Percentiles rank a stretch among this genome's conserved stretches.
These are phyloP conservation scores for Ctenodactylus gundi DNA, from an alignment of 2,113 vertebrate species.

Conservation along the genomic window DNA sequence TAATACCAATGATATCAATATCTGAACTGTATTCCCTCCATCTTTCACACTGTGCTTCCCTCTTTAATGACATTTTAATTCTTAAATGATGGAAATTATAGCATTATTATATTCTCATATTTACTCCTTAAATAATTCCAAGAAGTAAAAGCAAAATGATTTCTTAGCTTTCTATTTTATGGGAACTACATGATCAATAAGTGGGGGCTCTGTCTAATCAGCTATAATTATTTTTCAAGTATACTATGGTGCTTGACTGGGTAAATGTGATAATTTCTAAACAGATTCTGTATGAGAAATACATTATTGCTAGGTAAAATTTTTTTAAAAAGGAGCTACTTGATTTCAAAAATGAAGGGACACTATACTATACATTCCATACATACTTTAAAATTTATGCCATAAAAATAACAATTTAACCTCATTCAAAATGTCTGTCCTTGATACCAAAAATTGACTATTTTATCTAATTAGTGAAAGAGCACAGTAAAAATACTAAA, in stretches of 20 bases:
- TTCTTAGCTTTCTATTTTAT: conserved; percentile 23
- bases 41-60: neutral
- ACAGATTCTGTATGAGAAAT: neutral
- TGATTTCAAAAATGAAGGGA: neutral
- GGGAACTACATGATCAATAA: conserved; percentile 9
- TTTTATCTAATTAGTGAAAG: conserved; percentile 76
- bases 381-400: neutral
- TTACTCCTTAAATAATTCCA: neutral
- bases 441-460: conserved; percentile 27
- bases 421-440: conserved; percentile 1
- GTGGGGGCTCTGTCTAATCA: neutral
- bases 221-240: neutral
- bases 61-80: conserved; percentile 1
- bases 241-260: neutral
- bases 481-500: conserved; percentile 62
- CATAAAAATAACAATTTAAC: neutral
- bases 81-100: neutral
- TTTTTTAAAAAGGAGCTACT: neutral
- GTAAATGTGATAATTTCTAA: conserved; percentile 2
- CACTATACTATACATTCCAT: neutral
- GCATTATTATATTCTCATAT: neutral
- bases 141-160: neutral
- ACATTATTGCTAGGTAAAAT: neutral
- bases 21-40: neutral
- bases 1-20: too few relatives aligned